Evolutionary conservation across 2,888 invertebrate genomes (phyloP).

Genomic region (Sarcophaga carnaria): DNA sequence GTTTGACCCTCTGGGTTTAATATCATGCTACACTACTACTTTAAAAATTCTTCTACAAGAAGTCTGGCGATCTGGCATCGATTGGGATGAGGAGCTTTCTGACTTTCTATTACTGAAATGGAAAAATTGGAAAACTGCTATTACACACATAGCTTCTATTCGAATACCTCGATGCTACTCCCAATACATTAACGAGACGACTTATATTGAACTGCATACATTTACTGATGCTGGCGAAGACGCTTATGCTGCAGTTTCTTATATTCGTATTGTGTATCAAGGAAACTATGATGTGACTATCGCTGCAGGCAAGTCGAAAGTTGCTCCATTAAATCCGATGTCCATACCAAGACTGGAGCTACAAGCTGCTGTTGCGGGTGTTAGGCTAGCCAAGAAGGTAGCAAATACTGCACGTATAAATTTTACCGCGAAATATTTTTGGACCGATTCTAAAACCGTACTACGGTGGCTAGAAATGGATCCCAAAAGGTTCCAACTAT

Average conservation of each 20-base stretch:
- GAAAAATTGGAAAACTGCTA: conserved; percentile 39
- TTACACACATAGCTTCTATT: conserved; percentile 31
- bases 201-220: conserved; percentile 54
- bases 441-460: conserved; percentile 62
- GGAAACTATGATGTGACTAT: conserved; percentile 19
- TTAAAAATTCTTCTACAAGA: conserved; percentile 66
- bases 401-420: conserved; percentile 24
- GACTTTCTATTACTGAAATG: conserved; percentile 26
- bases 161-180: conserved; percentile 57
- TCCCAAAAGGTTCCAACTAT: conserved; percentile 53
- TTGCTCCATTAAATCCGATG: conserved; percentile 56
- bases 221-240: conserved; percentile 56
- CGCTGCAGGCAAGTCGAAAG: conserved; percentile 52
- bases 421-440: not conserved
- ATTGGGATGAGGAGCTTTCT: conserved; percentile 52
- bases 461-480: conserved; percentile 62
- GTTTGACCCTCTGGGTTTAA: conserved; percentile 60
- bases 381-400: conserved; percentile 44
- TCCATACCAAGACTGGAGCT: conserved; percentile 65
- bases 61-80: conserved; percentile 60
- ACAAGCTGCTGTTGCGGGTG: conserved; percentile 55
- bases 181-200: not conserved
- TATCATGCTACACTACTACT: conserved; percentile 19
- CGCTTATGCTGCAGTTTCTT: conserved; percentile 60
- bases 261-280: conserved; percentile 37